These are phyloP conservation scores for Sardinella longiceps DNA, from an alignment of 2,797 vertebrate genomes.

Conservation along the genomic window DNA sequence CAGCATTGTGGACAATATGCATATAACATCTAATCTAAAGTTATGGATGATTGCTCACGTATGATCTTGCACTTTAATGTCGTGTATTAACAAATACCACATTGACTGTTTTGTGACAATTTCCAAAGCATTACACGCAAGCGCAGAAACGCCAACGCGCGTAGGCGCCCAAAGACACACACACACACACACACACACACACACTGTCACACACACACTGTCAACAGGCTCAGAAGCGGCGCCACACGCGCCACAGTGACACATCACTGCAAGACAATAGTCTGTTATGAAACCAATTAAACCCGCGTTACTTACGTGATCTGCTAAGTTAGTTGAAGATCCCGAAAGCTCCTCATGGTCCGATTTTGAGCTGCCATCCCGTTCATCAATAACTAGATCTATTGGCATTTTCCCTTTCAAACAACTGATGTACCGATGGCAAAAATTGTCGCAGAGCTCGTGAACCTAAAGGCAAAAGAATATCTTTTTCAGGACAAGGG, in stretches of 20 bases:
- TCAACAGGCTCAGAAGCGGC: slow-evolving; percentile 25
- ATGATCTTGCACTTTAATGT: neutral
- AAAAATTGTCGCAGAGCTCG: slow-evolving; percentile 99
- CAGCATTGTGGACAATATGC: neutral
- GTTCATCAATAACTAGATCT: slow-evolving; percentile 98
- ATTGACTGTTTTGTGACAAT: neutral
- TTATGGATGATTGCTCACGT: neutral
- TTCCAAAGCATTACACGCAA: slow-evolving; percentile 6
- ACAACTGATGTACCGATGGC: slow-evolving; percentile 99
- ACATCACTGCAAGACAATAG: slow-evolving; percentile 75
- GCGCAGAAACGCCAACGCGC: neutral
- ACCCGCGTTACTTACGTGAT: slow-evolving; percentile 90
- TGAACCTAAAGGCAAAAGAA: slow-evolving; percentile 87
- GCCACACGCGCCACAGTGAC: slow-evolving; percentile 61
- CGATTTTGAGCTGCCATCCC: slow-evolving; percentile 98
- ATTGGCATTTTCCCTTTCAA: slow-evolving; percentile 99
- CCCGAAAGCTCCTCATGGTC: slow-evolving; percentile 98
- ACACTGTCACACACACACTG: slow-evolving; percentile 42
- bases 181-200: slow-evolving; percentile 18
- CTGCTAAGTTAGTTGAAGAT: slow-evolving; percentile 97
- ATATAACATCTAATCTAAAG: neutral
- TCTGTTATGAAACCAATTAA: slow-evolving; percentile 46
- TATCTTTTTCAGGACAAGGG: slow-evolving; percentile 65
- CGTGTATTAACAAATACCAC: neutral
- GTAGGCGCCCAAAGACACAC: neutral